Percentiles rank a stretch among this genome's conserved stretches.
These are phyloP conservation scores for Aleiodes sp. DNA, from an alignment of 1,140 invertebrate species.

Conservation along the genomic window DNA sequence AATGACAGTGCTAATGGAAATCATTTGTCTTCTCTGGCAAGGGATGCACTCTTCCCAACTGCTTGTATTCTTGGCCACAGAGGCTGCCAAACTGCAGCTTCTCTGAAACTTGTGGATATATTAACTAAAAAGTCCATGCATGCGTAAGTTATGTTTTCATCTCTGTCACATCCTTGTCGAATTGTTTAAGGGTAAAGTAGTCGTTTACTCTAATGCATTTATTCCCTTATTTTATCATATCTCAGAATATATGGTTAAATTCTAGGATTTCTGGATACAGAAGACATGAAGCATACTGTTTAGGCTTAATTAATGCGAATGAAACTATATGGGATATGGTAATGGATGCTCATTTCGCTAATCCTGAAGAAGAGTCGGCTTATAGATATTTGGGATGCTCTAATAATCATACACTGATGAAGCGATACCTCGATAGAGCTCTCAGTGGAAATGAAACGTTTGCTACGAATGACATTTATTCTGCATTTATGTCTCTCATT, in stretches of 20 bases:
- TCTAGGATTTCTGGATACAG: background rate
- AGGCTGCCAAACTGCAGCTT: background rate
- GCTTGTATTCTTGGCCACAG: conserved; percentile 13
- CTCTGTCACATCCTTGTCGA: no score
- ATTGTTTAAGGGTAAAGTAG: no score
- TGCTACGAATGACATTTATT: background rate
- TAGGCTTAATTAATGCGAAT: background rate
- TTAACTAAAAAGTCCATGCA: background rate
- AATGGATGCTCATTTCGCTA: conserved; percentile 8
- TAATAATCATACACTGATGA: conserved; percentile 10
- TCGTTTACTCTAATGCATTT: no score
- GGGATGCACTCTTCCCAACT: background rate
- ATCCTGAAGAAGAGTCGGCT: background rate
- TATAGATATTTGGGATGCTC: conserved; percentile 20
- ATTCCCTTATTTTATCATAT: no score
- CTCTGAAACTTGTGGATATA: background rate
- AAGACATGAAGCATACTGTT: conserved; percentile 3
- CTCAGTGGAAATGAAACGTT: background rate
- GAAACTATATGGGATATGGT: conserved; percentile 11
- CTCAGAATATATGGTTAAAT: no score
- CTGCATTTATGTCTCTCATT: conserved; percentile 3
- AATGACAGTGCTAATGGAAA: background rate
- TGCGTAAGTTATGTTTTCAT: no score
- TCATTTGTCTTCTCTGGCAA: background rate
- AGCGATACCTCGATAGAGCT: background rate